These are phyloP conservation scores for Trichogramma pretiosum DNA, from an alignment of 1,140 invertebrate genomes.

Conservation along the genomic window DNA sequence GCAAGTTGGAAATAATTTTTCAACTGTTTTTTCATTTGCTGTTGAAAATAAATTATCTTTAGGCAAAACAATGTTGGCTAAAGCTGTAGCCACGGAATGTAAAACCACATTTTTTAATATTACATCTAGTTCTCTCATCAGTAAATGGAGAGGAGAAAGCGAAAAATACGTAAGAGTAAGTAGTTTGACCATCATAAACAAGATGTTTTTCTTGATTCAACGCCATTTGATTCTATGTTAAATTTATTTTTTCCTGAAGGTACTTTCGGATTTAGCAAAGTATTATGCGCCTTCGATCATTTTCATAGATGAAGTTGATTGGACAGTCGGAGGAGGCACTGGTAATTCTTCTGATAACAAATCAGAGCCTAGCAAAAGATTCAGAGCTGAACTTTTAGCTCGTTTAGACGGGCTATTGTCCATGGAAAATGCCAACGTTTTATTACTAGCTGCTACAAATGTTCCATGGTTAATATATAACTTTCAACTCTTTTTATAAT, in stretches of 20 bases:
- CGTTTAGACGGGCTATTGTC: constrained; percentile 79
- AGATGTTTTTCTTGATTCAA: constrained; percentile 9
- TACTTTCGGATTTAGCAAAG: constrained; percentile 82
- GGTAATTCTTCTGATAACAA: constrained; percentile 51
- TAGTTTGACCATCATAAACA: constrained; percentile 8
- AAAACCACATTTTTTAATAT: constrained; percentile 87
- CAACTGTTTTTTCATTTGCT: neutral
- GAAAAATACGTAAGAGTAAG: constrained; percentile 81
- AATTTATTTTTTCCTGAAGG: constrained; percentile 40
- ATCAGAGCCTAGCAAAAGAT: constrained; percentile 84
- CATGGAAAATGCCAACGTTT: constrained; percentile 49
- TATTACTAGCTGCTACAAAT: constrained; percentile 84
- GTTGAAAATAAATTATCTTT: constrained; percentile 23
- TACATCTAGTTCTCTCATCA: constrained; percentile 76
- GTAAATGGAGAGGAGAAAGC: constrained; percentile 92
- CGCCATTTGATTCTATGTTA: neutral
- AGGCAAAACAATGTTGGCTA: constrained; percentile 83
- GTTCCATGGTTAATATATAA: constrained; percentile 65
- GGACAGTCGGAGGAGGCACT: constrained; percentile 66
- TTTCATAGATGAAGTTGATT: constrained; percentile 95
- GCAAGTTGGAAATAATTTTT: constrained; percentile 18
- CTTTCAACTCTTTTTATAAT: constrained; percentile 1
- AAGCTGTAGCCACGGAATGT: constrained; percentile 77
- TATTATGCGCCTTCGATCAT: constrained; percentile 87
- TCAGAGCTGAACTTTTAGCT: constrained; percentile 86